Conservation (phyloP, 2,113 vertebrate species). For the Tachysurus fulvidraco region DNA sequence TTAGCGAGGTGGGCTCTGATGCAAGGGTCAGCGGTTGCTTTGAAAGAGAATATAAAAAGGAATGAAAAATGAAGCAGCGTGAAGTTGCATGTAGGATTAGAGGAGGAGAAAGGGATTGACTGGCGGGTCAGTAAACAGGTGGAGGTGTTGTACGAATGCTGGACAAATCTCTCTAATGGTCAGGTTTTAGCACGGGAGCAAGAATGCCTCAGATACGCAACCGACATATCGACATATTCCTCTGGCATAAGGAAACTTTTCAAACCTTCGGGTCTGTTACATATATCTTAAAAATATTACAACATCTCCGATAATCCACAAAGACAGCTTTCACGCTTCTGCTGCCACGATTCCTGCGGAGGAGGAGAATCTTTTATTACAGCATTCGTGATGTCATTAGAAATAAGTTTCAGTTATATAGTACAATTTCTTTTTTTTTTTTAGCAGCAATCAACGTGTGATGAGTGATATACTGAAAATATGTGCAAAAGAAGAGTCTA, state of each 20-base stretch:
- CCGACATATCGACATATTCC: not conserved
- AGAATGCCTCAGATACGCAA: not conserved
- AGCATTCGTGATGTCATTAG: not conserved
- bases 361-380: not conserved
- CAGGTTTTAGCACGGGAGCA: not conserved
- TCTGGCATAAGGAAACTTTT: not conserved
- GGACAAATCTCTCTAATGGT: not conserved
- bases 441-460: too few species aligned
- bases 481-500: not conserved
- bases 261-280: not conserved
- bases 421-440: not conserved
- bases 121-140: not conserved
- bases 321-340: not conserved
- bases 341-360: not conserved
- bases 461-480: too few species aligned
- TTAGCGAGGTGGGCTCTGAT: not conserved
- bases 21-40: not conserved
- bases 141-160: not conserved
- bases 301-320: not conserved
- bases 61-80: too few species aligned
- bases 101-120: not conserved
- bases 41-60: not conserved
- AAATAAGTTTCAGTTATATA: not conserved
- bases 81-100: slow-evolving; percentile 2
- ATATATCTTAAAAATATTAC: not conserved